Base-by-base conservation (phyloP, 2,797 vertebrate species). In the Eupleurogrammus muticus region DNA sequence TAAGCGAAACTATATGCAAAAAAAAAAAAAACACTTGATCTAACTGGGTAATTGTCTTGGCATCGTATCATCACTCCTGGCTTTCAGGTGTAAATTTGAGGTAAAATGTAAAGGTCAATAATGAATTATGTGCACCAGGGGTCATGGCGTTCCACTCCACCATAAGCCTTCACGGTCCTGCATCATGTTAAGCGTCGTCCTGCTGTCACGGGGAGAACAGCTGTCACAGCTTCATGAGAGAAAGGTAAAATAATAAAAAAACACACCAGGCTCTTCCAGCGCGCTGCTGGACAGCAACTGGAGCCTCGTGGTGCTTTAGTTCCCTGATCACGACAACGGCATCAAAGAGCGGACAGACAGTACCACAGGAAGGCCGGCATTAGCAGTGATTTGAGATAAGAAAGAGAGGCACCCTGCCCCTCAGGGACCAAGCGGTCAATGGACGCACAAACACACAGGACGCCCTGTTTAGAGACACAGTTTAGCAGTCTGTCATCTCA, bases 341-440 rank as follows among this genome's bases (percentile, higher is more conserved):
- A 74, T 71, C 75, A 81, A 20, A 85, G 82, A 59, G 73, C 75
- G 77, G 73, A 75, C 68, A 34, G 32, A 53, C 46, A 44, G 73
- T 19, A 17, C 49, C 21, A 79, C 88, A 90, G 90, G 91, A 93
- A 91, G 65, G 23, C 20, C 71, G 70, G 67, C 88, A 89, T 89
- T 90, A 90, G 75, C 82, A 62, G 11, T 17, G 70, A 85, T 90
- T 88, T 77, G 42, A 63, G 79, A 90, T 91, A 90, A 83, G 77
- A 85, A 87, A 89, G 48, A 54, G 54, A 53, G 16, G 0, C 14
- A 75, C 47, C 81, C 81, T 83, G 55, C 88, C 90, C 84, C 36
- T 79, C 44, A 44, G 77, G 60, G 81, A 70, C 70, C 69, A 4
- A 1, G 44, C 0, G 9, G 65, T 81, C 65, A 78, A 20, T 3